Evolutionary conservation across 2,113 vertebrate genomes (phyloP), one percentile per base, ranked within the genome.

Genomic region (Trematocara macrostoma): DNA sequence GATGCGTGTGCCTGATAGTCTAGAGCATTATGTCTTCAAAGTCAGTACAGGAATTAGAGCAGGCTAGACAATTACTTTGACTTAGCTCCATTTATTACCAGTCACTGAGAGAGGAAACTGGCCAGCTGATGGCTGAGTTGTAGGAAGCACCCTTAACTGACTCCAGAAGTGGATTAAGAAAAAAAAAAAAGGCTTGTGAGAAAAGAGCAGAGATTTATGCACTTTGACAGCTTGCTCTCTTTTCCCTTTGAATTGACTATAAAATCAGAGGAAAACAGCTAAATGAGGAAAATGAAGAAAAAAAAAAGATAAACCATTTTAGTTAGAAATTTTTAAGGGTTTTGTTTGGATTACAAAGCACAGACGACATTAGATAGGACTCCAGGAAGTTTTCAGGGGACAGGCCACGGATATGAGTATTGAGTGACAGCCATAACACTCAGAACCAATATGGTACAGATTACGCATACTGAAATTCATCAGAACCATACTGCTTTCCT

Each of bases 231-330:
- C 84, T 90, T 67, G 56, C 71, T 84, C 53, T 29, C 29, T 26
- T 83, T 84, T 84, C 51, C 47, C 81, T 93, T 93, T 89, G 89
- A 92, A 89, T 49, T 34, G 80, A 59, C 79, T 18, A 74, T 47
- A 52, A 52, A 80, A 35, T 88, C 55, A 61, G 71, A 49, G 38
- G 49, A 57, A 29, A 74, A 18, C n/a, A 76, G 31, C 18, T 12
- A 71, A 89, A 87, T 64, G 81, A 80, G 23, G 51, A 14, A 83
- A 92, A 90, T 84, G 45, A 78, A 76, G 35, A 6, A 64, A 38
- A 7, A 64, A 87, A 71, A 20, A 9, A 80, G 83, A 90, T 86
- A 78, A 57, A 74, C 16, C 42, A 23, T 56, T 82, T 84, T 42
- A 80, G 85, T 82, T 29, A 26, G 87, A 67, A 91, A 61, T 84